A percentile compares a stretch with the other conserved stretches of the same genome.
phyloP scores from a whole-genome alignment of 2,113 vertebrate species.

The Myrmophylax atrothorax region DNA sequence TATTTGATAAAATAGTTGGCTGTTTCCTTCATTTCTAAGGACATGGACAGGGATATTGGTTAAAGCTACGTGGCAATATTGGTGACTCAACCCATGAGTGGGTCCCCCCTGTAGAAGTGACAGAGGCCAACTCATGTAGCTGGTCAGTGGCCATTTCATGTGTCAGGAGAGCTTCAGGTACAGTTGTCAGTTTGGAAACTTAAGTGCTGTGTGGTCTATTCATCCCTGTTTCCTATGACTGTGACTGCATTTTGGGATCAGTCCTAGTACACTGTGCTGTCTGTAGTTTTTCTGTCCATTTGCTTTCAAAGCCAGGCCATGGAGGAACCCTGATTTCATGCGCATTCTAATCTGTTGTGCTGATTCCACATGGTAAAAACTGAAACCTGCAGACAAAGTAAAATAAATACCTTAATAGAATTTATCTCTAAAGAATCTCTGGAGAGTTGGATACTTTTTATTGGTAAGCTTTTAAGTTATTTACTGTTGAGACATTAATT shows the following conservation, averaged over 20 bases:
- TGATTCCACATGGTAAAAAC: neutral
- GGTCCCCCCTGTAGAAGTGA: neutral
- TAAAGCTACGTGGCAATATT: neutral
- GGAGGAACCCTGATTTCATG: neutral
- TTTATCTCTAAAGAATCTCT: neutral
- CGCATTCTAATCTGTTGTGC: neutral
- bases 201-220: neutral
- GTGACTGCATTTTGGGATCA: neutral
- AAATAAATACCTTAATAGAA: neutral
- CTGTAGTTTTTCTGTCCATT: neutral
- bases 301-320: neutral
- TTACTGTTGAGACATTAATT: neutral
- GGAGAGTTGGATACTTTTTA: neutral
- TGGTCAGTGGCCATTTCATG: neutral
- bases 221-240: neutral
- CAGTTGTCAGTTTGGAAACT: neutral
- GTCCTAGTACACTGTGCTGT: neutral
- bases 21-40: neutral
- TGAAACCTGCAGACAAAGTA: neutral
- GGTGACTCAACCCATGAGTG: neutral
- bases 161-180: neutral
- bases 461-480: neutral
- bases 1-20: neutral
- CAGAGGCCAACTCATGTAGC: neutral
- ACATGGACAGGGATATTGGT: neutral